A percentile compares a stretch with the other conserved stretches of the same genome.
Evolutionary conservation across 2,113 vertebrate species (phyloP).

Genomic region (Redunca redunca): DNA sequence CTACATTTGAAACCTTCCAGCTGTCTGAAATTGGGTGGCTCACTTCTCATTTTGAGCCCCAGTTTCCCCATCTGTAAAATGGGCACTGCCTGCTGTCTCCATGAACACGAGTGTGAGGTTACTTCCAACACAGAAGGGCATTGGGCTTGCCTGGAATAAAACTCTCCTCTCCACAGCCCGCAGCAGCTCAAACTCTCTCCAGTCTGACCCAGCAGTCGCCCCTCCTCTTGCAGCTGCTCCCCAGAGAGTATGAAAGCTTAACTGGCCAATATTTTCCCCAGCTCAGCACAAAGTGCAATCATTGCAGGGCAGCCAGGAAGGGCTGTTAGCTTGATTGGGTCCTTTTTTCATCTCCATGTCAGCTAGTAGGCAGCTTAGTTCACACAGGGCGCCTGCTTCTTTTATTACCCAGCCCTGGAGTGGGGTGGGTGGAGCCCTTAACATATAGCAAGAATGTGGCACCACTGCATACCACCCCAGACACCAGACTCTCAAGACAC

Average conservation of each 20-base stretch:
- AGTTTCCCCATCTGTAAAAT: not conserved
- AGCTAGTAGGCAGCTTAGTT: not conserved
- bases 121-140: not conserved
- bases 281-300: not conserved
- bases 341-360: not conserved
- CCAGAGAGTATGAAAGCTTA: not conserved
- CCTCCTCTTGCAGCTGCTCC: not conserved
- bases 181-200: not conserved
- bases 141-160: not conserved
- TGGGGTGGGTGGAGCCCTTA: accelerated
- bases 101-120: not conserved
- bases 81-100: accelerated
- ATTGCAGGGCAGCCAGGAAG: not conserved
- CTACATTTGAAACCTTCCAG: too few species aligned
- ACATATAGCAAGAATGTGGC: not conserved
- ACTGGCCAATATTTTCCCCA: not conserved
- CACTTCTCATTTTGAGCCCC: not conserved
- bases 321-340: not conserved
- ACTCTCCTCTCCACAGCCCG: too few species aligned
- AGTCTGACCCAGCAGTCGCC: not conserved
- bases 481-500: not conserved
- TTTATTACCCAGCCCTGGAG: accelerated
- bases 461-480: not conserved
- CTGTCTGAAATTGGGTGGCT: not conserved
- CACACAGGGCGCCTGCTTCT: not conserved